Evolutionary conservation across 2,797 vertebrate genomes (phyloP).

Genomic region (Helarctos malayanus): DNA sequence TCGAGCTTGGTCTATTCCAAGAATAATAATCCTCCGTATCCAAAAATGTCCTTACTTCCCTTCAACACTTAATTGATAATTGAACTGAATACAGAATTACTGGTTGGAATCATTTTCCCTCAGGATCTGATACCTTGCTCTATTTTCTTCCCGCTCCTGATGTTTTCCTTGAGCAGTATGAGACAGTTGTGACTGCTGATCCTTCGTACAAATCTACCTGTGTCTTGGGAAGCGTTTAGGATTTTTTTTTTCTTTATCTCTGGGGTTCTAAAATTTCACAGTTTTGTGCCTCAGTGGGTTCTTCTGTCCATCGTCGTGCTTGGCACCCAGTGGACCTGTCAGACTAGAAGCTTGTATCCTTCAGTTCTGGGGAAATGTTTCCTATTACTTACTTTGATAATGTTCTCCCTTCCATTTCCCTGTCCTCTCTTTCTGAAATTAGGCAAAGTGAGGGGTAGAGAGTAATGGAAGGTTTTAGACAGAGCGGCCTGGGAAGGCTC

Average conservation of each 20-base stretch:
- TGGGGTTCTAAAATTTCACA: constrained; percentile 32
- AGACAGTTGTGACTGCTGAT: constrained; percentile 15
- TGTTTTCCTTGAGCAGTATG: constrained; percentile 62
- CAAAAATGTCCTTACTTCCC: constrained; percentile 49
- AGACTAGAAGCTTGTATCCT: background rate
- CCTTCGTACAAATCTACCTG: constrained; percentile 33
- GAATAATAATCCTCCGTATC: background rate
- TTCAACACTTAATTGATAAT: constrained; percentile 25
- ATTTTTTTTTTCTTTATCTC: constrained; percentile 20
- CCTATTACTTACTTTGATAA: background rate
- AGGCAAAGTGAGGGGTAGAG: background rate
- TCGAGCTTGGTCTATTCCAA: constrained; percentile 27
- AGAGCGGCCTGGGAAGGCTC: background rate
- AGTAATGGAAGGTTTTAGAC: background rate
- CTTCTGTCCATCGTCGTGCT: background rate
- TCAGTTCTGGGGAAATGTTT: background rate
- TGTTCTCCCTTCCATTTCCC: background rate
- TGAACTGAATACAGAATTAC: constrained; percentile 4
- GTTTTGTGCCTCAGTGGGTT: background rate
- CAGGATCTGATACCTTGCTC: background rate
- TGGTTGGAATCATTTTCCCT: background rate
- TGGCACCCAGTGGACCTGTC: background rate
- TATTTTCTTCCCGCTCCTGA: constrained; percentile 50
- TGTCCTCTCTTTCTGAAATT: constrained; percentile 40
- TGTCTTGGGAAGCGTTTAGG: constrained; percentile 42